Conservation (phyloP, 2,888 invertebrate genomes). For the Lithodes maja region DNA sequence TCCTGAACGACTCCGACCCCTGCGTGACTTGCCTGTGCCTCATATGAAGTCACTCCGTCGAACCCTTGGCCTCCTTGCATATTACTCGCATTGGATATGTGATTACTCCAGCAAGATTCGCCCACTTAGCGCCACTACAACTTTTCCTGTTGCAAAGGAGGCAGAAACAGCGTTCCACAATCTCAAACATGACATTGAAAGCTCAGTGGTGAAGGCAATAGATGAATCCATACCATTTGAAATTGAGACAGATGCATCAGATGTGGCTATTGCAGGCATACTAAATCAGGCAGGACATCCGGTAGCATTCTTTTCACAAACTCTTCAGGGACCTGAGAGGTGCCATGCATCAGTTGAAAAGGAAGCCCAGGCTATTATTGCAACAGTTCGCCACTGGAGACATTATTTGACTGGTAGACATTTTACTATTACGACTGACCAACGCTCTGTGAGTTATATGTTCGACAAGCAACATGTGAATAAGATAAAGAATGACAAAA, state of each 20-base stretch:
- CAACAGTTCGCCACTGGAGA: conserved; percentile 8
- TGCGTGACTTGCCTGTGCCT: neutral
- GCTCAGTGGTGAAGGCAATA: neutral
- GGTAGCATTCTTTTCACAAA: neutral
- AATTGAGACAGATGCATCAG: no score
- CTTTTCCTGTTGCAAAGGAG: neutral
- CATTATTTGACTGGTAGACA: conserved; percentile 8
- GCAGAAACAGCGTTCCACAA: neutral
- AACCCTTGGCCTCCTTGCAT: neutral
- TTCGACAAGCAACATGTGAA: conserved; percentile 16
- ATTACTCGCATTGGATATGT: neutral
- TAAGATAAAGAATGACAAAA: conserved; percentile 6
- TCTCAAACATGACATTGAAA: neutral
- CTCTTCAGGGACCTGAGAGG: neutral
- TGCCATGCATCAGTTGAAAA: neutral
- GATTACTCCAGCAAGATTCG: neutral
- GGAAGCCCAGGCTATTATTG: conserved; percentile 8
- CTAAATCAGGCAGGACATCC: neutral
- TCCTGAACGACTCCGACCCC: neutral
- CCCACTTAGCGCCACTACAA: neutral
- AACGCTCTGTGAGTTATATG: neutral
- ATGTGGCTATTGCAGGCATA: no score
- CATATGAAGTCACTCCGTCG: neutral
- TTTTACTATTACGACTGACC: conserved; percentile 17
- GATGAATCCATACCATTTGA: no score